Base-by-base conservation (phyloP, 2,888 invertebrate genomes). In the Phasia obesa region DNA sequence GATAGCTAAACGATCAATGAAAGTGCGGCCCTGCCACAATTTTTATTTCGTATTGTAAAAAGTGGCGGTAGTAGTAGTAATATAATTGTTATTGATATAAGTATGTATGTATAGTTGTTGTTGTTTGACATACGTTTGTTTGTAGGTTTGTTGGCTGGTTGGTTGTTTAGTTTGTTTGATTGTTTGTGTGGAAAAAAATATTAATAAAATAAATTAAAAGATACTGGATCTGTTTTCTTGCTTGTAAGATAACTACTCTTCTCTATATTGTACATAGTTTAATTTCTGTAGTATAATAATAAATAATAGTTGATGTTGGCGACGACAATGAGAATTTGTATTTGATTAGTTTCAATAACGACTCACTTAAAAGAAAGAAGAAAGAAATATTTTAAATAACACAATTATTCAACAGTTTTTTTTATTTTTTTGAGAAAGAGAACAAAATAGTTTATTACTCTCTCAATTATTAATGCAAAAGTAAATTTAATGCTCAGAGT, bases 1-100 rank as follows among this genome's bases (percentile, higher is more conserved):
- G 59, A 70, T 49, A 62, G 64, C 83, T 71, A 69, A 75, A 71
- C 71, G 57, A 79, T 83, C 79, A 83, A 79, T 71, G 83, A 83
- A 83, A 79, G 44, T 47, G 62, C 25, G 53, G 70, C 55, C 51
- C 79, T 73, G 65, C 73, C 55, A 79, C 65, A 79, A 73, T 73
- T 79, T 71, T 47, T 60, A 47, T 51, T n/a, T 62, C 19, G 53
- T 60, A 55, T 69, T 69, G 77, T 70, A 62, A 53, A 38, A 42
- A 53, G 27, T 23, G 47, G 59, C 27, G 17, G 25, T 59, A 59
- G 75, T 59, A 67, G 65, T 49, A 67, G 57, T 57, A 64, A 64
- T 60, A 60, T 47, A 53, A 69, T 60, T 69, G 9, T 53, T 69
- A 60, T 76, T 69, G 27, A 60, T 69, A 49, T 44, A 57, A 38